These are phyloP conservation scores for Zaprionus ghesquierei DNA, from an alignment of 1,140 invertebrate genomes.

Conservation along the genomic window DNA sequence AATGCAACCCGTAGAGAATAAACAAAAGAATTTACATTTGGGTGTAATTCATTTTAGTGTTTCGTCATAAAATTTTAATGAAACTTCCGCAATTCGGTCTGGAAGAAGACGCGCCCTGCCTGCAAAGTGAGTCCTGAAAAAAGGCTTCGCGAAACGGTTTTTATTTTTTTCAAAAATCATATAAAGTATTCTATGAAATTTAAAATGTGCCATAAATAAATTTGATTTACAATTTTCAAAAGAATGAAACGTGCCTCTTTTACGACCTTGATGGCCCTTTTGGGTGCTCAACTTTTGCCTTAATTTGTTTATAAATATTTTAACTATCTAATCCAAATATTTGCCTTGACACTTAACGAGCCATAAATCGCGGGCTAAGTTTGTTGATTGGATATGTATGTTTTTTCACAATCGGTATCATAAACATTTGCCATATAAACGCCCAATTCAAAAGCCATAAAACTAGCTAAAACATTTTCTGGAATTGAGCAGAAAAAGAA, in stretches of 20 bases:
- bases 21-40: conserved; percentile 58
- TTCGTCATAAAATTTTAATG: conserved; percentile 58
- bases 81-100: conserved; percentile 25
- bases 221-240: neutral
- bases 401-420: conserved; percentile 50
- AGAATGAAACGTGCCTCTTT: neutral
- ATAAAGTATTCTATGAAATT: neutral
- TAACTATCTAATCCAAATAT: conserved; percentile 24
- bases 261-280: neutral
- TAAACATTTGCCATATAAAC: conserved; percentile 73
- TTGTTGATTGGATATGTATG: conserved; percentile 47
- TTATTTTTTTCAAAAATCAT: neutral
- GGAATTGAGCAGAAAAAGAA: conserved; percentile 6
- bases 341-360: conserved; percentile 19
- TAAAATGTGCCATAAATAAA: neutral
- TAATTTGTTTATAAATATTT: conserved; percentile 33
- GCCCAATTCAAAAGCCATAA: conserved; percentile 71
- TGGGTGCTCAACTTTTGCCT: conserved; percentile 1
- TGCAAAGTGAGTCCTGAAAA: neutral
- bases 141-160: neutral
- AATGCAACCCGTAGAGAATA: conserved; percentile 45
- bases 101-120: neutral
- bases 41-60: conserved; percentile 57
- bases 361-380: conserved; percentile 30
- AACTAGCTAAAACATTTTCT: conserved; percentile 27